Evolutionary conservation across 2,113 vertebrate species (phyloP).

Genomic region (Alosa alosa): DNA sequence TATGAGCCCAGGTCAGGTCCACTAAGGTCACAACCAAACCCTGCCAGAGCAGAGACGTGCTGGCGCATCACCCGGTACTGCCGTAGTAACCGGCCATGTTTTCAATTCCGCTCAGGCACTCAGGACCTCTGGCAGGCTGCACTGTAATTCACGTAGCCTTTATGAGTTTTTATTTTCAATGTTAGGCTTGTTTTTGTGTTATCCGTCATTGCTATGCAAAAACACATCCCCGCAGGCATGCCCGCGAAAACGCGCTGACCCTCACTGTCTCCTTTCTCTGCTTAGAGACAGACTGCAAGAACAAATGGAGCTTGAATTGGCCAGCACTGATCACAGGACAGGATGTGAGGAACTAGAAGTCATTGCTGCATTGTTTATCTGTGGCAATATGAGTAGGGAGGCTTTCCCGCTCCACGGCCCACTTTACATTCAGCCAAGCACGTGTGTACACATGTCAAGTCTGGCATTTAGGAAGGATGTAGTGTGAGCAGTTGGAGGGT

Average conservation of each 20-base stretch:
- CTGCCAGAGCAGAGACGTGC: not conserved
- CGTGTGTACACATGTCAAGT: not conserved
- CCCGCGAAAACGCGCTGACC: not conserved
- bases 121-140: not conserved
- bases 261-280: not conserved
- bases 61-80: not conserved
- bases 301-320: not conserved
- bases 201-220: not conserved
- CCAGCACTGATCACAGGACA: not conserved
- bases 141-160: not conserved
- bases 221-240: not conserved
- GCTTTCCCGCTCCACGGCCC: not conserved
- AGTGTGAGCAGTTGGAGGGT: not conserved
- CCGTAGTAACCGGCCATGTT: not conserved
- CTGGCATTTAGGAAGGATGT: not conserved
- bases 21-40: too few relatives aligned
- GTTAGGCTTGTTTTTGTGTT: not conserved
- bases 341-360: not conserved
- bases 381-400: not conserved
- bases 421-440: not conserved
- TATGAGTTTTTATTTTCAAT: not conserved
- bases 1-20: too few relatives aligned
- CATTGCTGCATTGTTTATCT: not conserved
- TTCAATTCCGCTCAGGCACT: not conserved
- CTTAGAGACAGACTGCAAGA: not conserved